Evolutionary conservation across 1,140 invertebrate species (phyloP), one percentile per base, ranked within the genome.

Genomic region (Drosophila arawakana): DNA sequence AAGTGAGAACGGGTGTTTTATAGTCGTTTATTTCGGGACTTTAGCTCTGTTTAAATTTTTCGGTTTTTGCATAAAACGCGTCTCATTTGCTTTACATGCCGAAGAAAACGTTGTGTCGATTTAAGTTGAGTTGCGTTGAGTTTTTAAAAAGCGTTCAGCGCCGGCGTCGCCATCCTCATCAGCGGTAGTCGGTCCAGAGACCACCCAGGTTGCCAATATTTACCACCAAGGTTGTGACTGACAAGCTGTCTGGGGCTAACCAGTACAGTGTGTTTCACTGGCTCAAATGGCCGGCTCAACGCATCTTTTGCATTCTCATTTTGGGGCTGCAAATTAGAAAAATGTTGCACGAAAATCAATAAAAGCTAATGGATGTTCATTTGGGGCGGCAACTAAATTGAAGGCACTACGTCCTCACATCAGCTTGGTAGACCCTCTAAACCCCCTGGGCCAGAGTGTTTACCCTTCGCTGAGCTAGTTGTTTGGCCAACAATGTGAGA

Each of bases 51-150:
- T 55, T 70, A 47, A 21, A 18, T 65, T 59, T 60, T 68, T 73
- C 72, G 65, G 25, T 73, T 79, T 88, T 88, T 88, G 84, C 84
- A 88, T 88, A 88, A 88, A 83, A 76, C 61, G 77, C 85, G 66
- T 73, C 84, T 89, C 84, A 88, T 88, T 88, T 88, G 80, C 84
- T 83, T 88, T 88, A 86, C 83, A 86, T 86, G 84, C 84, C 76
- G 25, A 30, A 73, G 72, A 57, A 71, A 74, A 60, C 57, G 25
- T 30, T 30, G 25, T 30, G 25, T 82, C 66, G 80, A 79, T 79
- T 86, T 80, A 52, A 75, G 25, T 39, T 73, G 41, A 62, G 46
- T 50, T 62, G 44, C 21, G 41, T 58, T 47, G 65, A 59, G 58
- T 84, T 89, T 80, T 84, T 78, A 68, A 77, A 67, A 76, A 84